Evolutionary conservation across 2,113 vertebrate genomes (phyloP).

Genomic region (Carollia perspicillata): DNA sequence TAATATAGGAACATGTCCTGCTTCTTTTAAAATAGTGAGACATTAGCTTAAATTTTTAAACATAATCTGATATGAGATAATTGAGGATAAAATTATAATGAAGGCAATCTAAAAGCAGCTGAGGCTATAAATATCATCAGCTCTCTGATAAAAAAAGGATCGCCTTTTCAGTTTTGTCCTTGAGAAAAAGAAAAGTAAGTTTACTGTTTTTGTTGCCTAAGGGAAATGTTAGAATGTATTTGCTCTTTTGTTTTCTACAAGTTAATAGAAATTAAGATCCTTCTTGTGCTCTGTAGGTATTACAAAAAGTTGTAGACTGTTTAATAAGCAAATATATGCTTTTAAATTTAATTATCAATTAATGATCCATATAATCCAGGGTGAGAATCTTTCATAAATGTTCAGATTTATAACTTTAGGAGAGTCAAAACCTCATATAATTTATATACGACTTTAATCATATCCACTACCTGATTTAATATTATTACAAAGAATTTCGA

Average conservation of each 20-base stretch:
- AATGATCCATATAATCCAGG: background rate
- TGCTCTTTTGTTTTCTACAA: background rate
- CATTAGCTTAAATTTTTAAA: conserved; percentile 49
- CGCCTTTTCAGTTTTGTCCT: background rate
- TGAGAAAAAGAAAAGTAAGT: conserved; percentile 6
- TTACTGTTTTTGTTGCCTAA: background rate
- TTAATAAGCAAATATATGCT: background rate
- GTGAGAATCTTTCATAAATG: background rate
- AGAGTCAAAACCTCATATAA: background rate
- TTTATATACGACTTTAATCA: background rate
- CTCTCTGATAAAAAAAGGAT: background rate
- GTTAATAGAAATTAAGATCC: background rate
- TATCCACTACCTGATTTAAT: background rate
- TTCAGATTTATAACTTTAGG: background rate
- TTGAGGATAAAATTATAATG: conserved; percentile 55
- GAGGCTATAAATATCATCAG: conserved; percentile 13
- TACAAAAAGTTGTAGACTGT: background rate
- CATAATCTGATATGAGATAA: conserved; percentile 41
- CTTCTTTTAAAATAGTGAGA: conserved; percentile 33
- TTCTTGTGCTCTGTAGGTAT: background rate
- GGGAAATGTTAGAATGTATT: background rate
- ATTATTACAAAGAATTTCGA: background rate
- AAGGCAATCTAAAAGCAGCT: conserved; percentile 8
- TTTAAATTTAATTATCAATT: background rate
- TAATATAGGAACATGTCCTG: background rate